Evolutionary conservation across 2,888 invertebrate species (phyloP).

Genomic region (Scotopteryx bipunctaria): DNA sequence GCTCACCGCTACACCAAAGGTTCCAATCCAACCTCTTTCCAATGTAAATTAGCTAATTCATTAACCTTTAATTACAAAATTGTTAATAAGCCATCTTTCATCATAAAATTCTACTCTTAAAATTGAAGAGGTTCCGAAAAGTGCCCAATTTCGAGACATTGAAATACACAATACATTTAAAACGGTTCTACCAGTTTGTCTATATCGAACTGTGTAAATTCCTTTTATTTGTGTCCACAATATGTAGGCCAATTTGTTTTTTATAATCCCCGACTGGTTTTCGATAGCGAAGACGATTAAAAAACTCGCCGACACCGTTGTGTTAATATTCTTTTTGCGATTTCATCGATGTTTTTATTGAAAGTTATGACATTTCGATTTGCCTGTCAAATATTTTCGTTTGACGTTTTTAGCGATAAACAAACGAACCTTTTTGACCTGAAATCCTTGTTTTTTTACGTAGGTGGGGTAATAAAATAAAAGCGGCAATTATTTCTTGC

Average conservation of each 20-base stretch:
- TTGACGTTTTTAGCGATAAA: no score
- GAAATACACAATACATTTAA: constrained; percentile 60
- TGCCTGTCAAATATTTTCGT: neutral
- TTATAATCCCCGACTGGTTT: constrained; percentile 67
- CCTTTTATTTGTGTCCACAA: constrained; percentile 66
- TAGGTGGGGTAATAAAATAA: no score
- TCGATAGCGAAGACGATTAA: constrained; percentile 51
- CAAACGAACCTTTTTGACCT: no score
- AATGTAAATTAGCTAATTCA: constrained; percentile 27
- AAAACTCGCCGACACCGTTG: constrained; percentile 55
- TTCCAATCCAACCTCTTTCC: constrained; percentile 25
- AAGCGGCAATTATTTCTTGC: no score
- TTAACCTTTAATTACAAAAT: constrained; percentile 26
- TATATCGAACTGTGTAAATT: constrained; percentile 64
- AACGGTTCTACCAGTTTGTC: constrained; percentile 65
- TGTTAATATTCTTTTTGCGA: constrained; percentile 53
- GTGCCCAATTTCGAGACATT: constrained; percentile 43
- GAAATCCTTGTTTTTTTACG: no score
- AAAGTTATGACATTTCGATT: constrained; percentile 41
- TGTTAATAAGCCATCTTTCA: constrained; percentile 20
- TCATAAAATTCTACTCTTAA: neutral
- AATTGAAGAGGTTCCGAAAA: constrained; percentile 8
- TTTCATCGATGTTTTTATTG: constrained; percentile 55
- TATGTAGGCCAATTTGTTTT: constrained; percentile 74
- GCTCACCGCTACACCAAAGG: constrained; percentile 32